phyloP scores from a whole-genome alignment of 2,797 vertebrate genomes.

The Rhincodon typus region DNA sequence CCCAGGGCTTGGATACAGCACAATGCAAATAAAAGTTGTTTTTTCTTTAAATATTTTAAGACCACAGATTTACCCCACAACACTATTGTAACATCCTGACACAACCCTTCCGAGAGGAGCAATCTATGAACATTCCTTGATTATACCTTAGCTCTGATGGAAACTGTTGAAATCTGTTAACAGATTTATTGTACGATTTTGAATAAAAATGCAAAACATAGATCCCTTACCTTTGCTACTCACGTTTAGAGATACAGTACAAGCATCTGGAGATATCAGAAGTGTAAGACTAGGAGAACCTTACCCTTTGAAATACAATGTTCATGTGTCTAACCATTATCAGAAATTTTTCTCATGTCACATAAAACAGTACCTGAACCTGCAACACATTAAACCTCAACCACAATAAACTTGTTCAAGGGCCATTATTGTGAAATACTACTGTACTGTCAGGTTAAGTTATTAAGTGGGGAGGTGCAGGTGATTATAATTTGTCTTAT shows the following conservation, averaged over 20 bases:
- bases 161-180: background rate
- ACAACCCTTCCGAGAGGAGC: background rate
- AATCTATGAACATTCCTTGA: background rate
- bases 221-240: background rate
- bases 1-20: background rate
- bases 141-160: background rate
- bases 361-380: background rate
- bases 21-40: background rate
- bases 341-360: background rate
- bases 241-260: background rate
- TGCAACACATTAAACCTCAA: slow-evolving; percentile 28
- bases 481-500: background rate
- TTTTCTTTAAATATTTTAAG: background rate
- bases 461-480: background rate
- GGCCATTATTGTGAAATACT: background rate
- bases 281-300: background rate
- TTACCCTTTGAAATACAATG: background rate
- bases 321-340: background rate
- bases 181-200: background rate
- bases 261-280: background rate
- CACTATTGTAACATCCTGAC: background rate
- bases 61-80: background rate
- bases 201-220: background rate
- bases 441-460: background rate
- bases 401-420: slow-evolving; percentile 29